A percentile compares a stretch with the other conserved stretches of the same genome.
phyloP scores from a whole-genome alignment of 2,113 vertebrate genomes.

The Hippocampus abdominalis region DNA sequence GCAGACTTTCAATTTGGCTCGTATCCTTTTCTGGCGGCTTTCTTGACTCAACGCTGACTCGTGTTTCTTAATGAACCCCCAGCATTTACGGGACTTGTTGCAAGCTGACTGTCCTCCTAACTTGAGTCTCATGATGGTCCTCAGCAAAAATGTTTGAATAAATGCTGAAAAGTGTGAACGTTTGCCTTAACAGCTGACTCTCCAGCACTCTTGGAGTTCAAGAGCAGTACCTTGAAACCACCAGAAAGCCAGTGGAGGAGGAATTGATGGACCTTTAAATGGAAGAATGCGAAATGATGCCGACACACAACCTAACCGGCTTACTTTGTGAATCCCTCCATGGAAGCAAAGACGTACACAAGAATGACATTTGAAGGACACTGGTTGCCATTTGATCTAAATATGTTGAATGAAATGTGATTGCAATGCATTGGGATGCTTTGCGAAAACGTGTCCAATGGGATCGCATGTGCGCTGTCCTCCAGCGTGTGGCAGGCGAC shows the following conservation, averaged over 20 bases:
- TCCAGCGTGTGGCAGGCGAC: conserved; percentile 60
- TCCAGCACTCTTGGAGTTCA: conserved; percentile 86
- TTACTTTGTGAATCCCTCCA: neutral
- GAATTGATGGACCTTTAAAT: conserved; percentile 81
- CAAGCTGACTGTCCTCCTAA: conserved; percentile 5
- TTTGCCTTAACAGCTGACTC: conserved; percentile 72
- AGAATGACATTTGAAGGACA: neutral
- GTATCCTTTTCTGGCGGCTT: conserved; percentile 82
- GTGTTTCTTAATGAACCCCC: conserved; percentile 18
- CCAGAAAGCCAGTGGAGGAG: conserved; percentile 78
- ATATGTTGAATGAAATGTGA: conserved; percentile 1
- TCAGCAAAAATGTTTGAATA: neutral
- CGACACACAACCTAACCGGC: conserved; percentile 1
- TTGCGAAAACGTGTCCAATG: neutral
- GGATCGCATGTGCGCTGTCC: neutral
- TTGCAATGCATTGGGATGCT: neutral
- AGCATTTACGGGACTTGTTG: conserved; percentile 14
- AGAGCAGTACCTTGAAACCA: conserved; percentile 82
- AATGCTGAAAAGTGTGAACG: neutral
- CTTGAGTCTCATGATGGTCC: neutral
- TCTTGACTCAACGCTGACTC: conserved; percentile 58
- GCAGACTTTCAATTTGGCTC: conserved; percentile 90
- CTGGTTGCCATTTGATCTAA: conserved; percentile 1
- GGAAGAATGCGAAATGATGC: conserved; percentile 12
- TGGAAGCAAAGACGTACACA: neutral